phyloP scores from a whole-genome alignment of 2,113 vertebrate genomes.

The Campylorhamphus procurvoides region DNA sequence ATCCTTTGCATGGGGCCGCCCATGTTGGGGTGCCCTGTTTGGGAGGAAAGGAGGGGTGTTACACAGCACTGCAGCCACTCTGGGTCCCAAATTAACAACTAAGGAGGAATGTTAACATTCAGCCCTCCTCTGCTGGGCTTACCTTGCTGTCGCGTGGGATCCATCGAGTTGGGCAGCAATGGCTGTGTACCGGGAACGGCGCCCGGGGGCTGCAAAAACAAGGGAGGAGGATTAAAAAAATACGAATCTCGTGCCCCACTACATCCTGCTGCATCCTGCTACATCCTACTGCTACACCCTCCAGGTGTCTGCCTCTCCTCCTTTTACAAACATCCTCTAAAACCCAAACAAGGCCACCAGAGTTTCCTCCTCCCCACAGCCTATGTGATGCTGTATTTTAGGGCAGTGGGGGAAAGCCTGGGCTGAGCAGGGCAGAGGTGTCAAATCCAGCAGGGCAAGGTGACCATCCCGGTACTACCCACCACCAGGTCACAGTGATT shows the following conservation, averaged over 20 bases:
- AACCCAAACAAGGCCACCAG: not conserved
- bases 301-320: not conserved
- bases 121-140: not conserved
- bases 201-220: slow-evolving; percentile 86
- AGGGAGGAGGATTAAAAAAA: not conserved
- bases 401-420: not conserved
- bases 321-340: not conserved
- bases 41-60: slow-evolving; percentile 5
- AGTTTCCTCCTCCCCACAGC: not conserved
- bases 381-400: fast-evolving
- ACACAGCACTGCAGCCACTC: not conserved
- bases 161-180: slow-evolving; percentile 96
- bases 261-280: not conserved
- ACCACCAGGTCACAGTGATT: not conserved
- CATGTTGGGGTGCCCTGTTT: slow-evolving; percentile 90
- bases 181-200: slow-evolving; percentile 96
- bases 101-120: fast-evolving
- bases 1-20: slow-evolving; percentile 98
- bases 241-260: not conserved
- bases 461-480: not conserved
- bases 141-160: slow-evolving; percentile 98
- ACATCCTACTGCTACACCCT: not conserved
- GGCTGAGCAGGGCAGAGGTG: fast-evolving
- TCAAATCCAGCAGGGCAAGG: not conserved
- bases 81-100: not conserved